A percentile compares a stretch with the other conserved stretches of the same genome.
phyloP scores from a whole-genome alignment of 2,113 vertebrate species.

The Petromus typicus region DNA sequence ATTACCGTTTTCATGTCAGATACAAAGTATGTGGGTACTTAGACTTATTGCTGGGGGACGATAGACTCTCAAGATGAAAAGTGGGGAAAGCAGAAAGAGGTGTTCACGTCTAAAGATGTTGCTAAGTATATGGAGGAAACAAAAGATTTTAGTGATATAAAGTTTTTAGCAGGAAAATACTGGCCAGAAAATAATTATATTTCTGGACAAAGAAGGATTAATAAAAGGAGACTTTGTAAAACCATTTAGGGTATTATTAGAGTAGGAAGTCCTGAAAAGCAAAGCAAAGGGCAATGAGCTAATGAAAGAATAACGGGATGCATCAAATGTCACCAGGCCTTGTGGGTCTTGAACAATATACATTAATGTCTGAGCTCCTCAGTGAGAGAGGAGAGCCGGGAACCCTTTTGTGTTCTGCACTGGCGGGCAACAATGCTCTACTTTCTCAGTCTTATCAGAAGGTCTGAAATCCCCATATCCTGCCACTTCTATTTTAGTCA shows the following conservation, averaged over 20 bases:
- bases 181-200: not conserved
- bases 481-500: not conserved
- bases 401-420: not conserved
- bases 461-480: not conserved
- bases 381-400: not conserved
- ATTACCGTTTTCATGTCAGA: constrained; percentile 48
- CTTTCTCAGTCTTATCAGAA: not conserved
- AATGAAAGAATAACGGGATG: not conserved
- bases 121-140: constrained; percentile 15
- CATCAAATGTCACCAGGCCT: not conserved
- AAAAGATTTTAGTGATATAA: not conserved
- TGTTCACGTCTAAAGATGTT: not conserved
- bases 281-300: not conserved
- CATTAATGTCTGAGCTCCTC: not conserved
- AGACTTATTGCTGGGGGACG: constrained; percentile 16
- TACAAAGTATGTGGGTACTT: constrained; percentile 35
- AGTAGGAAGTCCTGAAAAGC: not conserved
- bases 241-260: not conserved
- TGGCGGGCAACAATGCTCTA: not conserved
- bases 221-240: not conserved
- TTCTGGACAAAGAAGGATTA: constrained; percentile 21
- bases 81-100: not conserved
- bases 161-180: not conserved
- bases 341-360: not conserved
- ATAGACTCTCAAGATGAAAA: constrained; percentile 28